Conservation (phyloP, 2,888 invertebrate genomes). For the Ariolimax columbianus region DNA sequence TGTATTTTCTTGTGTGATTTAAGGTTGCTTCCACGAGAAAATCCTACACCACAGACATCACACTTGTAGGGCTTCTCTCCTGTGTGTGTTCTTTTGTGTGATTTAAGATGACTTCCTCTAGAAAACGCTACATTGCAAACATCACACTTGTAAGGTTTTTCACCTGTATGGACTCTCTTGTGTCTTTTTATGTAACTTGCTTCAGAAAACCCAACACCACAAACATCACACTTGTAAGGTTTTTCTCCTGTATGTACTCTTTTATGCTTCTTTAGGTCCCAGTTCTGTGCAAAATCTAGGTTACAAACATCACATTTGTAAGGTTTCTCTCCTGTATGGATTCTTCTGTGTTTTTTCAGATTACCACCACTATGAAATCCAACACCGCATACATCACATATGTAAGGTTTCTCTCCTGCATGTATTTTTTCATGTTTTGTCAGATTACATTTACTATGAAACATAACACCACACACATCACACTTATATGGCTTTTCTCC, state of each 20-base stretch:
- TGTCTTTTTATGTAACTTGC: background rate
- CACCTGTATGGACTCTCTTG: background rate
- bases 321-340: constrained; percentile 8
- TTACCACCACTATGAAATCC: background rate
- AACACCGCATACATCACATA: background rate
- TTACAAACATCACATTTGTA: constrained; percentile 6
- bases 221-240: constrained; percentile 8
- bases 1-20: background rate
- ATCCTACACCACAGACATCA: background rate
- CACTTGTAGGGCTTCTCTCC: constrained; percentile 12
- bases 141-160: constrained; percentile 1
- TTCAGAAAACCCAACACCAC: background rate
- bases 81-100: background rate
- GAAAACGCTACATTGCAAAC: background rate
- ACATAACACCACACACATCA: background rate
- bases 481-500: constrained; percentile 12
- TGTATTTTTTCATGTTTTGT: background rate
- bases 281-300: background rate
- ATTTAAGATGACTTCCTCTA: background rate
- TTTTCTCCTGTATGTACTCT: constrained; percentile 1
- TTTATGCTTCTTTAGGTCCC: background rate
- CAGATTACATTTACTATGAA: background rate
- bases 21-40: background rate
- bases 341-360: background rate
- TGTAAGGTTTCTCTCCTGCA: constrained; percentile 8